Conservation (phyloP, 2,888 invertebrate genomes). For the Thereva nobilitata region DNA sequence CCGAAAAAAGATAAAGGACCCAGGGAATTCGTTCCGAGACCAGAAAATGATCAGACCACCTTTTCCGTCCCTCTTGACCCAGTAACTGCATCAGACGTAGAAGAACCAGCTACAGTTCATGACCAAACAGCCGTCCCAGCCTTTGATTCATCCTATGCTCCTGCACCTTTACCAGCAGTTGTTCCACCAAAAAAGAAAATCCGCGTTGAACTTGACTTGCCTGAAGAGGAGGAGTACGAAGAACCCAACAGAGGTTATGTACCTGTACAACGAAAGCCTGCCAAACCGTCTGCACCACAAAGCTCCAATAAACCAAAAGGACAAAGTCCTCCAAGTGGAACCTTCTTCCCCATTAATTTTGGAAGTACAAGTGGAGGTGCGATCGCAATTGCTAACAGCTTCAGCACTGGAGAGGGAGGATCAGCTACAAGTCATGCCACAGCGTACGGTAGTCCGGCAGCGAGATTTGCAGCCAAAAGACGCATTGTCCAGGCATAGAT, state of each 20-base stretch:
- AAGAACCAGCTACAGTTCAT: not conserved
- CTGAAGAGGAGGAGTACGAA: conserved; percentile 41
- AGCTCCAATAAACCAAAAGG: not conserved
- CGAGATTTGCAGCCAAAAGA: no score
- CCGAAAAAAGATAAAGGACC: conserved; percentile 7
- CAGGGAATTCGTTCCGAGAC: not conserved
- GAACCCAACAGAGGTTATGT: not conserved
- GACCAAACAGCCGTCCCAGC: not conserved
- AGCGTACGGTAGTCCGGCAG: conserved; percentile 55
- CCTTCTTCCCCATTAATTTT: conserved; percentile 57
- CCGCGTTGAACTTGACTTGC: conserved; percentile 40
- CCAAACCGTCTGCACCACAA: conserved; percentile 4
- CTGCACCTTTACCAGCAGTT: conserved; percentile 4
- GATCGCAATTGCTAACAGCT: conserved; percentile 58
- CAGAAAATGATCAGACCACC: conserved; percentile 6
- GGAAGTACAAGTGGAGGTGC: conserved; percentile 57
- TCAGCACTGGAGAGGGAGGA: conserved; percentile 58
- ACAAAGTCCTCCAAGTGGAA: conserved; percentile 49
- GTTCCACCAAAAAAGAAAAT: conserved; percentile 39
- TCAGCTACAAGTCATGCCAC: conserved; percentile 57
- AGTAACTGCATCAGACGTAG: not conserved
- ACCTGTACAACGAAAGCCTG: not conserved
- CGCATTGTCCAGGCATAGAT: no score
- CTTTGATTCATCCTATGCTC: conserved; percentile 8
- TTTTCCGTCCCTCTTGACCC: not conserved